Base-by-base conservation (phyloP, 2,797 vertebrate species). In the Toxotes lorentzi region DNA sequence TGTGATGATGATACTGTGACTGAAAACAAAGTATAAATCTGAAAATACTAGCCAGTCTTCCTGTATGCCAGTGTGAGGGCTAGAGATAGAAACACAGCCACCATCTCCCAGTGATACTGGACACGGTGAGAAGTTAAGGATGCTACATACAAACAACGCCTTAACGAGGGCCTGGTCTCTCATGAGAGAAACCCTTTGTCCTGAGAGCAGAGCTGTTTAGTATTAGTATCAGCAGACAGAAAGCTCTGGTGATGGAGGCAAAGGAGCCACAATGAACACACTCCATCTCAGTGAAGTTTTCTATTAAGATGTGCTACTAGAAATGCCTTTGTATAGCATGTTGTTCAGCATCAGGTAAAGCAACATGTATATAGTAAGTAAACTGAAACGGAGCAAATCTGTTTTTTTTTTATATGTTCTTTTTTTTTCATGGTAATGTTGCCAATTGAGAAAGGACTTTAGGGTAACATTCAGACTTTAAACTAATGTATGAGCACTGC, bases 181-280 rank as follows among this genome's bases (percentile, higher is more conserved):
- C 54, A 76, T 93, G 85, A 92, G 85, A 90, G 88, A 86, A 76
- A 76, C 7, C 82, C 85, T 90, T 92, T 91, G 88, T 93, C 65
- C 85, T 34, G 11, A 41, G 60, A 86, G 85, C 78, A 58, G 76
- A 89, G 82, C 82, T 86, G 84, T 68, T 93, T 92, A 92, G 89
- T 91, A 91, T 91, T 92, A 76, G 77, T 23, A 84, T 86, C 86
- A 87, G 86, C 81, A 89, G 78, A 76, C 71, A 78, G 84, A 90
- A 57, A 85, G 82, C 76, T 63, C 73, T 61, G 76, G 65, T 43
- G 86, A 70, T 76, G 64, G 76, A 41, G 41, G 82, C 60, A 85
- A 82, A 79, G 70, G 68, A 77, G 70, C 65, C 62, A 51, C 73
- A 62, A 27, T 57, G 32, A 85, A 56, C 76, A 73, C 50, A 62